These are phyloP conservation scores for Drosophila borborema DNA, from an alignment of 2,888 invertebrate genomes.

Conservation along the genomic window DNA sequence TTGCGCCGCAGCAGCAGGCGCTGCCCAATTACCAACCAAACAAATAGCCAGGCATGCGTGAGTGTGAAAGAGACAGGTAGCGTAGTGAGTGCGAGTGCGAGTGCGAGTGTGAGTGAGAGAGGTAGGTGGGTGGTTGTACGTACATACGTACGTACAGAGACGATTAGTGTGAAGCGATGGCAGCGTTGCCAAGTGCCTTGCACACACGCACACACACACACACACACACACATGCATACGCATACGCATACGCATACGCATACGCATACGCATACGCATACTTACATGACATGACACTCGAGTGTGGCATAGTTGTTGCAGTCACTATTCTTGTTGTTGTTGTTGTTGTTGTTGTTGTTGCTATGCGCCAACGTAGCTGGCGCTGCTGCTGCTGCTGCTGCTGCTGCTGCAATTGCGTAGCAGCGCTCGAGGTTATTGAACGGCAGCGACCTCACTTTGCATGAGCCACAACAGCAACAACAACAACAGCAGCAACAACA, in stretches of 20 bases:
- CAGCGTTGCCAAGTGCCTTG: conserved; percentile 61
- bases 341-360: conserved; percentile 22
- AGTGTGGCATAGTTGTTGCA: conserved; percentile 58
- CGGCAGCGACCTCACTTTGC: conserved; percentile 84
- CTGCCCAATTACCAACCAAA: conserved; percentile 65
- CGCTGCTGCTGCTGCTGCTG: conserved; percentile 38
- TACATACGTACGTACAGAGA: conserved; percentile 26
- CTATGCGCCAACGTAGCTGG: conserved; percentile 46
- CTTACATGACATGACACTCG: conserved; percentile 43
- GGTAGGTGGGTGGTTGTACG: background rate
- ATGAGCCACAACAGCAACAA: conserved; percentile 44
- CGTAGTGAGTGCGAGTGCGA: background rate
- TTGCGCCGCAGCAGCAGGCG: conserved; percentile 30
- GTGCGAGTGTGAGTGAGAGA: background rate
- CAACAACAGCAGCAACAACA: conserved; percentile 26
- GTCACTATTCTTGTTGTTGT: conserved; percentile 19
- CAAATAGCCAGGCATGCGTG: conserved; percentile 11
- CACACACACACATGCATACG: too few species aligned
- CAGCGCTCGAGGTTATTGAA: conserved; percentile 81
- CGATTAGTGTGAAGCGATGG: conserved; percentile 62
- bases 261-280: conserved; percentile 28
- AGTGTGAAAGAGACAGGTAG: background rate
- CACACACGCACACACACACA: conserved; percentile 10
- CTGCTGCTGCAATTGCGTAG: conserved; percentile 71
- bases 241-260: conserved; percentile 10